phyloP scores from a whole-genome alignment of 2,113 vertebrate species.

The Labeo rohita region DNA sequence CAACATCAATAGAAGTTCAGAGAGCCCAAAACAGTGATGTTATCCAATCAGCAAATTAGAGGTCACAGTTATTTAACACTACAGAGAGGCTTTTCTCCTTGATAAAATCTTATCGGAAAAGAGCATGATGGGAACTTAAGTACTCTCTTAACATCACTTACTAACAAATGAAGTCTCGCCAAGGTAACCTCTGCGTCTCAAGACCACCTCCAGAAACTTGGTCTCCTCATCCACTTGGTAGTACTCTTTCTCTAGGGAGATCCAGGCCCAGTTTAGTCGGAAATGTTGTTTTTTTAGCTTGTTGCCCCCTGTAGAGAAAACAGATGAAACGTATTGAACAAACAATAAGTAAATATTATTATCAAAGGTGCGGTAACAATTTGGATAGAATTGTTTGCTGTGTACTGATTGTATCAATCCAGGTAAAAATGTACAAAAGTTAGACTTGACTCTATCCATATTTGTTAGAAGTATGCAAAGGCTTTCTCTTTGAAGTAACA shows the following conservation, averaged over 20 bases:
- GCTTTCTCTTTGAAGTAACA: slow-evolving; percentile 28
- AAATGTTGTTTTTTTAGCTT: slow-evolving; percentile 89
- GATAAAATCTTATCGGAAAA: not conserved
- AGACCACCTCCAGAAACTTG: slow-evolving; percentile 87
- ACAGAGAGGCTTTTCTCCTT: not conserved
- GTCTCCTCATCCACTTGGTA: slow-evolving; percentile 89
- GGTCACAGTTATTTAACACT: not conserved
- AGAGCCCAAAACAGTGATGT: not conserved
- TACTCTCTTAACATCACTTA: slow-evolving; percentile 73
- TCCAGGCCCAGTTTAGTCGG: slow-evolving; percentile 94
- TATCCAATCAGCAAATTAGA: slow-evolving; percentile 6
- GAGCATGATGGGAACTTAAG: not conserved
- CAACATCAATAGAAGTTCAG: slow-evolving; percentile 13
- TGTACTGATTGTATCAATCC: not conserved
- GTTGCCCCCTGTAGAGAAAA: slow-evolving; percentile 85
- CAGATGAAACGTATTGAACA: slow-evolving; percentile 19
- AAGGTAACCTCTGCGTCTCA: slow-evolving; percentile 90
- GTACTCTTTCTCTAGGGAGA: slow-evolving; percentile 89
- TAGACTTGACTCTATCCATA: slow-evolving; percentile 10
- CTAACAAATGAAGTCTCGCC: slow-evolving; percentile 96
- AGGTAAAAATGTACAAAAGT: not conserved
- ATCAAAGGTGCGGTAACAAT: slow-evolving; percentile 4
- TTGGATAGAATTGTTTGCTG: not conserved
- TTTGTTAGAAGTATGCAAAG: not conserved
- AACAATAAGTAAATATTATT: not conserved